Evolutionary conservation across 2,797 vertebrate species (phyloP).

Genomic region (Anguilla marmorata): DNA sequence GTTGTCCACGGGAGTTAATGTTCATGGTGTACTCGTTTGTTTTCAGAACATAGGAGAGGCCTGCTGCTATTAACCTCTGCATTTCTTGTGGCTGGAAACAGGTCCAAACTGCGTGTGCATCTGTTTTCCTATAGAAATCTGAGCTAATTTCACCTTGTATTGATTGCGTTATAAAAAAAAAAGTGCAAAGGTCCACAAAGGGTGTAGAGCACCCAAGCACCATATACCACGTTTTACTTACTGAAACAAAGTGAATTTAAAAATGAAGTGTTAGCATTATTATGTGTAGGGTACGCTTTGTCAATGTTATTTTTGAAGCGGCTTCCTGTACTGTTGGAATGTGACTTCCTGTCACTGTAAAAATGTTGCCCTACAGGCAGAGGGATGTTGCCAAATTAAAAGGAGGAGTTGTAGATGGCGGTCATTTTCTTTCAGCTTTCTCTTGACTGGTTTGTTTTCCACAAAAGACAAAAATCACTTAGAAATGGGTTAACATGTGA

Average conservation of each 20-base stretch:
- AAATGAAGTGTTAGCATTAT: slow-evolving; percentile 54
- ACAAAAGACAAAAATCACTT: neutral
- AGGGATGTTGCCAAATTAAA: neutral
- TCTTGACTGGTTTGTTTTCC: neutral
- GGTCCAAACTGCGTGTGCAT: neutral
- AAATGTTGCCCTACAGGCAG: slow-evolving; percentile 47
- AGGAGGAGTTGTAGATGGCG: neutral
- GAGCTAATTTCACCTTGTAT: neutral
- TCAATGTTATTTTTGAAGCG: slow-evolving; percentile 43
- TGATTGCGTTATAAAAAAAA: neutral
- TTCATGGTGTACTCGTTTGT: slow-evolving; percentile 20
- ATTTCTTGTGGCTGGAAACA: neutral
- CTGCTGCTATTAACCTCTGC: neutral
- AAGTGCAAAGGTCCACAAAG: neutral
- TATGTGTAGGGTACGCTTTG: slow-evolving; percentile 60
- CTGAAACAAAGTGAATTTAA: neutral
- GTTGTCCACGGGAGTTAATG: slow-evolving; percentile 20
- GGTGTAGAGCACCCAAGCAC: neutral
- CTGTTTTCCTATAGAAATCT: neutral
- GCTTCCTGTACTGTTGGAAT: neutral
- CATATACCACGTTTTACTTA: too few relatives aligned
- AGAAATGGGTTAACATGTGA: neutral
- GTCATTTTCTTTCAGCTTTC: neutral
- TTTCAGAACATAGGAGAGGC: neutral
- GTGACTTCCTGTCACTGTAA: slow-evolving; percentile 47